These are phyloP conservation scores for Nematolebias whitei DNA, from an alignment of 2,113 vertebrate species.

Conservation along the genomic window DNA sequence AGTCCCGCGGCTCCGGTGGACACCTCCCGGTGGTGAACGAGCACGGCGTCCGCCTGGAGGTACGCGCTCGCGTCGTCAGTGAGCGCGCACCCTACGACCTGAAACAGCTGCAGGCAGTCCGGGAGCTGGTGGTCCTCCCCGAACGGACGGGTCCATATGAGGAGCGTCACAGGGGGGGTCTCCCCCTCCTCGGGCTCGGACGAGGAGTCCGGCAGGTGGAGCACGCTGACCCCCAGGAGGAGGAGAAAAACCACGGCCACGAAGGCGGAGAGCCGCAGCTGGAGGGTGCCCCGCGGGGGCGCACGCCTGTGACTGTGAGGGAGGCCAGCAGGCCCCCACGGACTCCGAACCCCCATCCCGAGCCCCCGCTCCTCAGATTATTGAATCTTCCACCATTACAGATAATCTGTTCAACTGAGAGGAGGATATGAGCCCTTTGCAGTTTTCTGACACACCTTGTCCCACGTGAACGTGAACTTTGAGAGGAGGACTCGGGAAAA, in stretches of 20 bases:
- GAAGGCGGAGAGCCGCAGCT: background rate
- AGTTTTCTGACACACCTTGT: conserved; percentile 12
- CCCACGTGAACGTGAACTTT: background rate
- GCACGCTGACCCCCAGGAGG: conserved; percentile 33
- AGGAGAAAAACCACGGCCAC: conserved; percentile 23
- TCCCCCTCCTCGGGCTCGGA: conserved; percentile 35
- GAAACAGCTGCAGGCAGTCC: conserved; percentile 80
- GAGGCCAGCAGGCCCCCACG: conserved; percentile 13
- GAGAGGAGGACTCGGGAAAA: background rate
- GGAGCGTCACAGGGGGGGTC: conserved; percentile 67
- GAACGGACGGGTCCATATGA: conserved; percentile 90
- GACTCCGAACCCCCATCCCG: conserved; percentile 36
- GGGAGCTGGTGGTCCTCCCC: conserved; percentile 17
- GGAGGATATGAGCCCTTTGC: background rate
- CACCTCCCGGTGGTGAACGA: conserved; percentile 90
- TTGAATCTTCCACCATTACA: too few relatives aligned
- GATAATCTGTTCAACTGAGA: background rate
- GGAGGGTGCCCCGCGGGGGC: conserved; percentile 9
- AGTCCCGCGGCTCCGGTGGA: conserved; percentile 30
- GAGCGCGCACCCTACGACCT: conserved; percentile 80
- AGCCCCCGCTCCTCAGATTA: background rate
- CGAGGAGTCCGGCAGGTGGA: conserved; percentile 49
- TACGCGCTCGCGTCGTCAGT: conserved; percentile 75
- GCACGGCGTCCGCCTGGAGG: conserved; percentile 79
- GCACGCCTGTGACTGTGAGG: background rate